These are phyloP conservation scores for Cataglyphis cursor DNA, from an alignment of 2,888 invertebrate genomes.

Conservation along the genomic window DNA sequence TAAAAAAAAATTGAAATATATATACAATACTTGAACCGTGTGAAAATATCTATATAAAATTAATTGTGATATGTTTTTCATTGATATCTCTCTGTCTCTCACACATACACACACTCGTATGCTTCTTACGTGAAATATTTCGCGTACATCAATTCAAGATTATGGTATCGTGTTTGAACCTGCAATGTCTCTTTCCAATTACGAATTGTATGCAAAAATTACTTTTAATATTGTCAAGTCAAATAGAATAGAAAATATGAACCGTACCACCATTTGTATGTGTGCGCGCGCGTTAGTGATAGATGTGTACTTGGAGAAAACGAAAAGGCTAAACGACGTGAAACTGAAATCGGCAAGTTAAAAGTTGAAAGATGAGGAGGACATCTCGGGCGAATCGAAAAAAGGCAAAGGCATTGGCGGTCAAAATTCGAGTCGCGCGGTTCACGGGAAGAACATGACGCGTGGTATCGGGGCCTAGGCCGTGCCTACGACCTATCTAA, in stretches of 20 bases:
- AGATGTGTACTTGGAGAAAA: too few relatives aligned
- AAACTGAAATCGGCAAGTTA: neutral
- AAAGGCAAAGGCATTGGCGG: neutral
- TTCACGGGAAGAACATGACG: slow-evolving; percentile 9
- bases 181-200: neutral
- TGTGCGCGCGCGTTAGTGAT: neutral
- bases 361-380: too few relatives aligned
- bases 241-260: neutral
- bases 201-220: neutral
- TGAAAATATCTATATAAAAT: neutral
- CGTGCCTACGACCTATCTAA: slow-evolving; percentile 76
- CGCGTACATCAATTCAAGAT: neutral
- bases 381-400: neutral
- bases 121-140: neutral
- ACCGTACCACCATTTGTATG: neutral
- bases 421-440: neutral
- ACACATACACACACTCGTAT: too few relatives aligned
- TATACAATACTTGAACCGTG: neutral
- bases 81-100: neutral
- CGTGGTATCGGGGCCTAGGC: slow-evolving; percentile 70
- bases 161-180: neutral
- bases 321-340: neutral
- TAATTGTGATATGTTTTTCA: neutral
- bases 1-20: neutral
- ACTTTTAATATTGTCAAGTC: neutral